These are phyloP conservation scores for Amazona ochrocephala DNA, from an alignment of 2,797 vertebrate species.

Conservation along the genomic window DNA sequence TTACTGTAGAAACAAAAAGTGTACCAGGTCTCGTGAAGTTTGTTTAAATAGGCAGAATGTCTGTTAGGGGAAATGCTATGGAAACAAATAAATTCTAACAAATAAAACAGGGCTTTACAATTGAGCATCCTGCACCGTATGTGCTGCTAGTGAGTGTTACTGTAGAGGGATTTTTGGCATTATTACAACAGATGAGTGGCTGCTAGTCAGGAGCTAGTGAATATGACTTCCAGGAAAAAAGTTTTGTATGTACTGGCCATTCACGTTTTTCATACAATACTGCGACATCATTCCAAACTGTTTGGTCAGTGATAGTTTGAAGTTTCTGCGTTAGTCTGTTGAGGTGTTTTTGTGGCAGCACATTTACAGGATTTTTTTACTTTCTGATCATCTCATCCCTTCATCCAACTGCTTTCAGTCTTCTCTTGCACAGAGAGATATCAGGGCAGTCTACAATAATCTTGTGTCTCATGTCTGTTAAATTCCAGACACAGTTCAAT, in stretches of 20 bases:
- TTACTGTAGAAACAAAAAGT: not conserved
- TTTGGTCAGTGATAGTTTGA: not conserved
- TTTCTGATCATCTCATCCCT: not conserved
- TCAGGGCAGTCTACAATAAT: not conserved
- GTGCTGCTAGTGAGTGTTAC: not conserved
- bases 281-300: not conserved
- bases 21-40: not conserved
- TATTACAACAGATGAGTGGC: not conserved
- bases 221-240: not conserved
- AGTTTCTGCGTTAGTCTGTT: not conserved
- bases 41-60: not conserved
- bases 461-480: not conserved
- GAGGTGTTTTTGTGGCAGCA: not conserved
- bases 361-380: not conserved
- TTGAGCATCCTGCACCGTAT: not conserved
- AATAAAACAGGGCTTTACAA: constrained; percentile 5
- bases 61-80: not conserved
- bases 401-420: not conserved
- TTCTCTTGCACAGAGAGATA: not conserved
- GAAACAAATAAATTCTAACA: constrained; percentile 21
- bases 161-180: not conserved
- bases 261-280: not conserved
- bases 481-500: not conserved
- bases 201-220: not conserved
- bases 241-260: not conserved